Base-by-base conservation (phyloP, 2,113 vertebrate species). In the Phasianus colchicus region DNA sequence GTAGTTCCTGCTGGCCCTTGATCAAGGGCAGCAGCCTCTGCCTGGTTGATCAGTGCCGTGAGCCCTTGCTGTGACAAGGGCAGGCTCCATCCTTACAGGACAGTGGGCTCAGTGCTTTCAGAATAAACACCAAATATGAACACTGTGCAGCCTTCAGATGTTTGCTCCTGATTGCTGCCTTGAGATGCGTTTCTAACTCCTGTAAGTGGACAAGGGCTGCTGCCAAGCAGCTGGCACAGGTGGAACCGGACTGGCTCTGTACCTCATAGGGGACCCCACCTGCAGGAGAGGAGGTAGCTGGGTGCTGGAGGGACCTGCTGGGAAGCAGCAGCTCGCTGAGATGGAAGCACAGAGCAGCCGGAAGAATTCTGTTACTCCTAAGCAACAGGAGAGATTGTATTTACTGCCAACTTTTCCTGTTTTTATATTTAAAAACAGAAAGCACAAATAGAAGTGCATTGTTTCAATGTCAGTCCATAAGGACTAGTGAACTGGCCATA, bases 211-310 rank as follows among this genome's bases (percentile, higher is more conserved):
- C 38, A 30, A 15, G 13, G 40, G 64, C 47, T 30, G 55, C 78
- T 54, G 12, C 29, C 57, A 57, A 83, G 45, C 22, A 9, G 7
- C 30, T 38, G 36, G 32, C 16, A 52, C 19, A 27, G 43, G 2
- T 0, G 19, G 71, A 54, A 12, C 2, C 6, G 13, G 40, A 18
- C 2, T 8, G 48, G 34, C 54, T 55, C 8, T 11, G 43, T 12
- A 9, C 14, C 30, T 52, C 30, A 9, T 22, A 22, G 38, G 42
- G 22, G 34, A 34, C 14, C 14, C 16, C 4, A 2, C 19, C 11
- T 38, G 30, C 18, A 54, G 5, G 42, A 24, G 43, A 40, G 48
- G 58, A 83, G n/a, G 48, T 58, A 83, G 45, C n/a, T 55, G 17
- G 30, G 36, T 15, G 32, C 52, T 58, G 40, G 54, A 57, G 54